Base-by-base conservation (phyloP, 2,797 vertebrate genomes). In the Pelobates cultripes region DNA sequence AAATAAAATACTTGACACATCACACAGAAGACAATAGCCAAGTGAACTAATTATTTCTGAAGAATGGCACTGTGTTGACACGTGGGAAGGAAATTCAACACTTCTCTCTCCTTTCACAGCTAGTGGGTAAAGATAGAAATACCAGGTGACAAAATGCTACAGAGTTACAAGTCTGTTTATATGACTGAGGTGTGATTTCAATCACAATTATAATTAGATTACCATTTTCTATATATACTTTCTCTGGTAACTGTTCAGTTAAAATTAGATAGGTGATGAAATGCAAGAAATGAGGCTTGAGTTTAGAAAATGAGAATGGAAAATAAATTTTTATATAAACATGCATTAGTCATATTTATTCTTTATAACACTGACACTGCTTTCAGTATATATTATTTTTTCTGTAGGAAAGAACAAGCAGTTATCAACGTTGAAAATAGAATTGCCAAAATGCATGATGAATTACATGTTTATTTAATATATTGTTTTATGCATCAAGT, bases 71-170 rank as follows among this genome's bases (percentile, higher is more conserved):
- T 53, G 43, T 42, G 42, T 10, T 69, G 57, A 43, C 55, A 57
- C 55, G 13, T 57, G 3, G 66, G 55, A 77, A 77, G 55, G 68
- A 15, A n/a, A 14, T 64, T 28, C 28, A 7, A 28, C 61, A 28
- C 61, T 28, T 64, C 61, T 14, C n/a, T n/a, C n/a, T 40, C 17
- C 61, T 64, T n/a, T 64, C 61, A 64, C 61, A 64, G 55, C 55
- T 57, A 12, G 9, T 12, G 55, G 14, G 14, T 57, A 57, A 57
- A 57, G 55, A 57, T 57, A 57, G 55, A 57, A 57, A 57, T 0
- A 57, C 10, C 55, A 57, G 55, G 55, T 57, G 3, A 10, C 47
- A 51, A 51, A 51, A 51, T 51, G 1, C 2, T 64, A 64, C 2
- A 64, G 61, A 28, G 61, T 28, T 64, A 64, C n/a, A 28, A 10